phyloP scores from a whole-genome alignment of 2,113 vertebrate genomes.

The Pachycephala philippinensis region DNA sequence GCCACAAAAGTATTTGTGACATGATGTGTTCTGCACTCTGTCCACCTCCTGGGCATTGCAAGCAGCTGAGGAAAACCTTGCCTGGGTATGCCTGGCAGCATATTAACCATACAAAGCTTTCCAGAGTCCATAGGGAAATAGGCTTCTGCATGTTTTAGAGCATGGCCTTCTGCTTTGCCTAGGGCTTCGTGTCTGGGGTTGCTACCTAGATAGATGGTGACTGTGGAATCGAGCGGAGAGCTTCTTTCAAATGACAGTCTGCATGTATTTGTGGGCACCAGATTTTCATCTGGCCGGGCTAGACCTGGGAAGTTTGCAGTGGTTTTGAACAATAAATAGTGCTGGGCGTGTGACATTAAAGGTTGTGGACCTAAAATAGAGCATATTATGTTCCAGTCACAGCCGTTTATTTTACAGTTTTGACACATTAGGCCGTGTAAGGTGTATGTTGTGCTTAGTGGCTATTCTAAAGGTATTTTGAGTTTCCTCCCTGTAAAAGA shows the following conservation, averaged over 20 bases:
- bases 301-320: neutral
- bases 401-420: neutral
- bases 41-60: slow-evolving; percentile 42
- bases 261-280: neutral
- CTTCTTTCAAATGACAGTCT: neutral
- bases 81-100: slow-evolving; percentile 28
- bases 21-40: slow-evolving; percentile 2
- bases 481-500: neutral
- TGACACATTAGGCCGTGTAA: neutral
- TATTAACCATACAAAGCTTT: slow-evolving; percentile 17
- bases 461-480: neutral
- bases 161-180: slow-evolving; percentile 51
- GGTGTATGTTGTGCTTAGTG: neutral
- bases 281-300: neutral
- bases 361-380: neutral
- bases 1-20: neutral
- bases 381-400: neutral
- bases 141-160: slow-evolving; percentile 15
- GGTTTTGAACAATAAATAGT: neutral
- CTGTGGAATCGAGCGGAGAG: neutral
- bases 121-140: neutral
- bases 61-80: slow-evolving; percentile 31
- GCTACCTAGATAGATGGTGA: neutral
- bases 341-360: neutral
- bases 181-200: slow-evolving; percentile 1